phyloP scores from a whole-genome alignment of 2,888 invertebrate species.

The Drosophila crucigera region DNA sequence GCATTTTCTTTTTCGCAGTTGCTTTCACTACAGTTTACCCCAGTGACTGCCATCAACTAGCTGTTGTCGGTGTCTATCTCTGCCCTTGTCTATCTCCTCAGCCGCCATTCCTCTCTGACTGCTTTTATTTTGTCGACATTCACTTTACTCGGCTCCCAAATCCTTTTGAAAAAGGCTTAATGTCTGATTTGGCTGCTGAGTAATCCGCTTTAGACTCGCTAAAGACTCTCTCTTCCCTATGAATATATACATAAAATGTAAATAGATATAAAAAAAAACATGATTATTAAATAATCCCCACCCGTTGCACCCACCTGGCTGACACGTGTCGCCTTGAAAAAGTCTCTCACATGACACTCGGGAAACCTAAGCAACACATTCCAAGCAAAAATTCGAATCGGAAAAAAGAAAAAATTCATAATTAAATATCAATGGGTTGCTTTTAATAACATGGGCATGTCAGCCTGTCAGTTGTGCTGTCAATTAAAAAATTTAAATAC shows the following conservation, averaged over 20 bases:
- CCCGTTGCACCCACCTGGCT: constrained; percentile 17
- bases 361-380: constrained; percentile 19
- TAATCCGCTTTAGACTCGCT: constrained; percentile 69
- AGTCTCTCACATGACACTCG: background rate
- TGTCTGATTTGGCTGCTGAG: constrained; percentile 63
- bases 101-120: constrained; percentile 1
- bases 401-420: background rate
- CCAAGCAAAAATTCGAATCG: background rate
- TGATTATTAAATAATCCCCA: constrained; percentile 39
- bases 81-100: background rate
- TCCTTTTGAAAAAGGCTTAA: constrained; percentile 72
- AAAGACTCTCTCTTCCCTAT: constrained; percentile 23
- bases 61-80: background rate
- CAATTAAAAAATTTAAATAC: background rate
- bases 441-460: constrained; percentile 2
- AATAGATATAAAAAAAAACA: constrained; percentile 19
- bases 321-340: constrained; percentile 29
- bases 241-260: constrained; percentile 10
- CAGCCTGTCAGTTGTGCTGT: background rate
- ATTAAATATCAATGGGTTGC: background rate
- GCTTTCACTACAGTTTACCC: constrained; percentile 11
- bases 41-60: constrained; percentile 29
- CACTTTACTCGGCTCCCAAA: constrained; percentile 53
- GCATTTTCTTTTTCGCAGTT: constrained; percentile 19
- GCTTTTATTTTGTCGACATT: constrained; percentile 40